These are phyloP conservation scores for Nycticebus coucang DNA, from an alignment of 2,113 vertebrate species.

Conservation along the genomic window DNA sequence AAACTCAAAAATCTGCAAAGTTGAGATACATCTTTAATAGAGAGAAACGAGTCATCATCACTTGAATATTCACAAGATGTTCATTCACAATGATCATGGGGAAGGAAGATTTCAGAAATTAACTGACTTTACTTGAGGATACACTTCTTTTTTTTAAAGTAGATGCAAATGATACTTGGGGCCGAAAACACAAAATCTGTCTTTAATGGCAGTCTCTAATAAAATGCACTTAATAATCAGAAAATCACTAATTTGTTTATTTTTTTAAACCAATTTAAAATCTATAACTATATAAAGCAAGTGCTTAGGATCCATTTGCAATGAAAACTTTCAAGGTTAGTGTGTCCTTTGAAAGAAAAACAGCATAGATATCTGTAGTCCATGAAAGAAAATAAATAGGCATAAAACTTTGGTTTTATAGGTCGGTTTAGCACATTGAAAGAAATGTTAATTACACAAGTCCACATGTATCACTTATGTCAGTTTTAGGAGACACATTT, in stretches of 20 bases:
- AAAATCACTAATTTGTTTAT: background rate
- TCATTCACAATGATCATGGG: background rate
- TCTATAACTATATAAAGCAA: background rate
- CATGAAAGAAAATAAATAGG: background rate
- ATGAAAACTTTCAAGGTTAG: background rate
- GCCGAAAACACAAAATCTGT: slow-evolving; percentile 13
- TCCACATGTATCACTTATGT: fast-evolving
- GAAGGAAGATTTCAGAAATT: slow-evolving; percentile 26
- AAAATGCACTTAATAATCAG: slow-evolving; percentile 23
- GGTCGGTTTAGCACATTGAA: background rate
- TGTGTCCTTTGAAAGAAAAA: background rate
- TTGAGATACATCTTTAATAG: slow-evolving; percentile 55
- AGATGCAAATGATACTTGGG: slow-evolving; percentile 32
- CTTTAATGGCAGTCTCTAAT: background rate
- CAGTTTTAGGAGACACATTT: background rate
- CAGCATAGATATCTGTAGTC: background rate
- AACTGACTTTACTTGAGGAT: slow-evolving; percentile 41
- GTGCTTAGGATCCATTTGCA: background rate
- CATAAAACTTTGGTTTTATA: background rate
- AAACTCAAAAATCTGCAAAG: slow-evolving; percentile 27
- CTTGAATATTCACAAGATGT: background rate
- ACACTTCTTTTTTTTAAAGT: slow-evolving; percentile 35
- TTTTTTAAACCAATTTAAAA: slow-evolving; percentile 12
- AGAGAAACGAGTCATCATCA: background rate
- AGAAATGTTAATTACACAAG: background rate